Percentiles rank a stretch among this genome's conserved stretches.
These are phyloP conservation scores for Drosophila leonis DNA, from an alignment of 2,888 invertebrate species.

Conservation along the genomic window DNA sequence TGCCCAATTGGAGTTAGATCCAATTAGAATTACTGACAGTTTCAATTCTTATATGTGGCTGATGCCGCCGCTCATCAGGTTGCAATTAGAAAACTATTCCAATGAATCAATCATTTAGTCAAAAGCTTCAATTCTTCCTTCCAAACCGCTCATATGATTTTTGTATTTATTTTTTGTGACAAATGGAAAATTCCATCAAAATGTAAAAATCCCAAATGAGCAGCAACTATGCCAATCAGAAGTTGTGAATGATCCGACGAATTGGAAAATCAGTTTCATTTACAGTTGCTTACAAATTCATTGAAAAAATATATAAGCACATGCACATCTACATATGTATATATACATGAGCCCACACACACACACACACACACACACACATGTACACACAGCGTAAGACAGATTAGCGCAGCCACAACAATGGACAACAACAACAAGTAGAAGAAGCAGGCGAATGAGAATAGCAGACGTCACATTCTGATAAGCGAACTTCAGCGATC, in stretches of 20 bases:
- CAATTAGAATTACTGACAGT: neutral
- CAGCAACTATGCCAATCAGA: conserved; percentile 8
- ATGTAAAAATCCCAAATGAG: conserved; percentile 1
- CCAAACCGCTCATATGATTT: neutral
- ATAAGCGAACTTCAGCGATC: conserved; percentile 38
- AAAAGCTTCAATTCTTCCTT: neutral
- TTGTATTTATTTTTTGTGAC: neutral
- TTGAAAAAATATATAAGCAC: conserved; percentile 24
- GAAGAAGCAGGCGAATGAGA: conserved; percentile 19
- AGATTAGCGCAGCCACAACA: conserved; percentile 53
- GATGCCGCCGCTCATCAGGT: neutral
- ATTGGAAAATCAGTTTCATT: conserved; percentile 18
- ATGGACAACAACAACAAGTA: conserved; percentile 36
- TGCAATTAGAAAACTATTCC: neutral
- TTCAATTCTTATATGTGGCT: neutral
- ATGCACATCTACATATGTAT: too few species aligned
- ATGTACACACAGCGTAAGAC: conserved; percentile 4
- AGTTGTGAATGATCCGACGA: conserved; percentile 12
- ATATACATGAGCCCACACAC: neutral
- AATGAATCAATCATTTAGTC: conserved; percentile 5
- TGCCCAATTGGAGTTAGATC: conserved; percentile 2
- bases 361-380: neutral
- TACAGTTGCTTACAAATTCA: conserved; percentile 36
- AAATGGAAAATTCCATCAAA: conserved; percentile 14
- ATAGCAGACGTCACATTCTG: conserved; percentile 48